A percentile compares a stretch with the other conserved stretches of the same genome.
Evolutionary conservation across 2,888 invertebrate species (phyloP).

Genomic region (Subacronicta megacephala): DNA sequence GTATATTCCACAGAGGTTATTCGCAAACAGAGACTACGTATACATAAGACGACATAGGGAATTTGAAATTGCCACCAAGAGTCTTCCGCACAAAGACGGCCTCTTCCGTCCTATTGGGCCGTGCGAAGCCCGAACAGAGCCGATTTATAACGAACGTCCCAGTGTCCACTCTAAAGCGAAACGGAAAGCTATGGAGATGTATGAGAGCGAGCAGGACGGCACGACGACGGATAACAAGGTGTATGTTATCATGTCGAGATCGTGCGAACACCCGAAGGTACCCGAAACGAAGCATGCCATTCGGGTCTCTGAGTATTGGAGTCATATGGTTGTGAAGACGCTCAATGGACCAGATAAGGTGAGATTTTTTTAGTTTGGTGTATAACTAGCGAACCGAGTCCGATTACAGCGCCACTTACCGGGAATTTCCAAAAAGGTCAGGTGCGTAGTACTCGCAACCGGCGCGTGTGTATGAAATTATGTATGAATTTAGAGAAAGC

Average conservation of each 20-base stretch:
- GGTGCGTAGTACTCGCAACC: no score
- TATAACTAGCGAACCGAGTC: no score
- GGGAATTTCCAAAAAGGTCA: no score
- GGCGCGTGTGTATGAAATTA: no score
- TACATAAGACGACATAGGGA: conserved; percentile 92
- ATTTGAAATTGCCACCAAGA: conserved; percentile 58
- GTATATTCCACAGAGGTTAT: conserved; percentile 90
- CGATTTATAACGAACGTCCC: conserved; percentile 51
- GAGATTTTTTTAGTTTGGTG: conserved; percentile 13
- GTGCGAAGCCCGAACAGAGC: conserved; percentile 3
- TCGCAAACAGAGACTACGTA: conserved; percentile 96
- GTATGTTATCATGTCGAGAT: conserved; percentile 90
- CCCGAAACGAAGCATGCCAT: conserved; percentile 92
- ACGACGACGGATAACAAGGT: conserved; percentile 57
- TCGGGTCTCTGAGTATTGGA: conserved; percentile 95
- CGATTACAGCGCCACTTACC: no score
- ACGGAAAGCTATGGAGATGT: conserved; percentile 66
- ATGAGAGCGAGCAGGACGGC: conserved; percentile 36
- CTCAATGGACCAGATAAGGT: conserved; percentile 88
- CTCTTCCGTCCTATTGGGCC: conserved; percentile 40
- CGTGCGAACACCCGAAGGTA: conserved; percentile 92
- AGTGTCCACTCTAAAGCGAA: conserved; percentile 79
- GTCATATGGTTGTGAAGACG: conserved; percentile 95
- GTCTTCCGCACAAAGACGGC: conserved; percentile 45
- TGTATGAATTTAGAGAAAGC: no score